phyloP scores from a whole-genome alignment of 2,888 invertebrate genomes.

The Heliothis peltigera region DNA sequence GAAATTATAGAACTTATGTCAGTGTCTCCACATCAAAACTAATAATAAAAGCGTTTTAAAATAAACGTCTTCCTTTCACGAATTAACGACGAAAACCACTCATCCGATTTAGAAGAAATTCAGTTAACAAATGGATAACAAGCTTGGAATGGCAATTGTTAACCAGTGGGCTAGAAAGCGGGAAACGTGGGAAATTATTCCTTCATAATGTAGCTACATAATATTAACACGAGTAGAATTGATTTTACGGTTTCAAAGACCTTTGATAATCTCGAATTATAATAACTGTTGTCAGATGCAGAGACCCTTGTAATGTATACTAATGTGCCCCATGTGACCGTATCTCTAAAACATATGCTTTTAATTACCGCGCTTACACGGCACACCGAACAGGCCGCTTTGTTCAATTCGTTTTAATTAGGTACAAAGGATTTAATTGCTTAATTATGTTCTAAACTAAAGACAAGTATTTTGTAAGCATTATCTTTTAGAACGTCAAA shows the following conservation, averaged over 20 bases:
- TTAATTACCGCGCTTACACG: slow-evolving; percentile 47
- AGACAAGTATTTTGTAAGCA: no score
- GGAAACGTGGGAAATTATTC: no score
- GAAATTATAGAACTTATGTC: slow-evolving; percentile 7
- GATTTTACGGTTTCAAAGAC: slow-evolving; percentile 23
- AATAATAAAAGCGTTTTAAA: no score
- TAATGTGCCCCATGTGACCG: slow-evolving; percentile 27
- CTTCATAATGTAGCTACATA: not conserved
- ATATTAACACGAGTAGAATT: slow-evolving; percentile 15
- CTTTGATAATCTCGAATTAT: slow-evolving; percentile 39
- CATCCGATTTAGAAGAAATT: not conserved
- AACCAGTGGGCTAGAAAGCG: not conserved
- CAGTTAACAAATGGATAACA: not conserved
- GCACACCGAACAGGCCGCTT: slow-evolving; percentile 6
- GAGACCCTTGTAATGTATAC: slow-evolving; percentile 37
- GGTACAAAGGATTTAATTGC: not conserved
- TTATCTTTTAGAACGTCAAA: no score
- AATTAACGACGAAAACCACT: not conserved
- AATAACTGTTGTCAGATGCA: slow-evolving; percentile 33
- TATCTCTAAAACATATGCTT: slow-evolving; percentile 48
- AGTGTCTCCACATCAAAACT: not conserved
- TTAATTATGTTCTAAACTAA: not conserved
- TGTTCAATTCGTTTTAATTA: slow-evolving; percentile 14
- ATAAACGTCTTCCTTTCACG: not conserved
- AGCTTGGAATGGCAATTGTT: not conserved